Evolutionary conservation across 2,113 vertebrate genomes (phyloP).

Genomic region (Limanda limanda): DNA sequence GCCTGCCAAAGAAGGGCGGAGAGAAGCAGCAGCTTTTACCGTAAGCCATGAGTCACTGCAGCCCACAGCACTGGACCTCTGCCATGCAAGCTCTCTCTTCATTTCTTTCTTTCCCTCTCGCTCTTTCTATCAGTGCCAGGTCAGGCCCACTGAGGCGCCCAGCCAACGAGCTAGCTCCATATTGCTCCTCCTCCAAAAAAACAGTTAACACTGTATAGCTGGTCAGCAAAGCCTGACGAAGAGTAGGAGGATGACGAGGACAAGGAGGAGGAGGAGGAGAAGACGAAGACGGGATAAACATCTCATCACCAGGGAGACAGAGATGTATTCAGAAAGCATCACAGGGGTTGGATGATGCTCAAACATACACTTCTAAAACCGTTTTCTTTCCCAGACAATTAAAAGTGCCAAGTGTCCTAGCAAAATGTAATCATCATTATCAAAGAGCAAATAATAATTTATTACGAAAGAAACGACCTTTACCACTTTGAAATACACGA

Average conservation of each 20-base stretch:
- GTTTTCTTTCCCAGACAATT: conserved; percentile 26
- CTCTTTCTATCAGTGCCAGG: conserved; percentile 70
- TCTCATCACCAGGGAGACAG: conserved; percentile 58
- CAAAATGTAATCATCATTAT: conserved; percentile 5
- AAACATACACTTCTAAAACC: conserved; percentile 13
- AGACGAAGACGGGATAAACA: conserved; percentile 45
- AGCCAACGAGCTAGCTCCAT: conserved; percentile 57
- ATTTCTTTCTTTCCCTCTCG: conserved; percentile 59
- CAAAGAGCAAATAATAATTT: conserved; percentile 17
- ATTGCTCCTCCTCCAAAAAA: conserved; percentile 60
- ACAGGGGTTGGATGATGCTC: background rate
- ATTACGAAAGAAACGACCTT: conserved; percentile 22
- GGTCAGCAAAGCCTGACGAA: conserved; percentile 40
- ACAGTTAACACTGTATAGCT: conserved; percentile 65
- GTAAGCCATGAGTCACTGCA: conserved; percentile 83
- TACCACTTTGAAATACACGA: conserved; percentile 21
- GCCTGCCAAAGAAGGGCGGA: conserved; percentile 74
- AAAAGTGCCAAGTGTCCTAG: background rate
- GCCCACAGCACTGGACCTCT: conserved; percentile 78
- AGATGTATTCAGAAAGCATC: conserved; percentile 43
- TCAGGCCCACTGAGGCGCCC: conserved; percentile 57
- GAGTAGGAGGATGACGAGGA: conserved; percentile 45
- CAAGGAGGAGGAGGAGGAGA: conserved; percentile 8
- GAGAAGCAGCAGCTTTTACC: conserved; percentile 79
- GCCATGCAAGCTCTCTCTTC: conserved; percentile 66